These are phyloP conservation scores for Xyrichtys novacula DNA, from an alignment of 2,797 vertebrate species.

Conservation along the genomic window DNA sequence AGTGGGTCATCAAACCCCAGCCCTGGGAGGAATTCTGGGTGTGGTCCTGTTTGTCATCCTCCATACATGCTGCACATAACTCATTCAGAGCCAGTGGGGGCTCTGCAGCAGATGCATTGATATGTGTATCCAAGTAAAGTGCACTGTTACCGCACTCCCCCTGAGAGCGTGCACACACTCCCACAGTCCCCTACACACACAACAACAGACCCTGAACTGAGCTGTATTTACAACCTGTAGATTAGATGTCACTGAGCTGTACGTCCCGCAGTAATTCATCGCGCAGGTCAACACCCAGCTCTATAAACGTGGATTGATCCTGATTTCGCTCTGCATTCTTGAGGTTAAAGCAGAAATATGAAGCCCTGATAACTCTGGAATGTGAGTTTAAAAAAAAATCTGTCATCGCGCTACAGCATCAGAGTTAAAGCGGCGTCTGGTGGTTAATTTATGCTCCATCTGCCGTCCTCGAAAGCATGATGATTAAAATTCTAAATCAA, in stretches of 20 bases:
- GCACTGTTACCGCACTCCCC: neutral
- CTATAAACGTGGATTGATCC: constrained; percentile 35
- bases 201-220: constrained; percentile 1
- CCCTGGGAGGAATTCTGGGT: constrained; percentile 51
- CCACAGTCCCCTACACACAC: neutral
- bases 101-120: constrained; percentile 35
- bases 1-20: constrained; percentile 55
- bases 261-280: constrained; percentile 47
- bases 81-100: constrained; percentile 39
- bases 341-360: constrained; percentile 55
- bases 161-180: neutral
- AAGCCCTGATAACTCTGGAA: constrained; percentile 43
- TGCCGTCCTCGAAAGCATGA: constrained; percentile 46
- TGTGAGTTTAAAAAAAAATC: constrained; percentile 40
- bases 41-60: constrained; percentile 61
- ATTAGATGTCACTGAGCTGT: constrained; percentile 55
- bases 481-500: constrained; percentile 52
- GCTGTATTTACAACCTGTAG: constrained; percentile 66
- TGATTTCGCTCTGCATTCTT: constrained; percentile 43
- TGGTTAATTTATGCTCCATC: constrained; percentile 71
- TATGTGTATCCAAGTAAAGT: constrained; percentile 20
- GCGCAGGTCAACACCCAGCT: neutral
- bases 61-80: constrained; percentile 44
- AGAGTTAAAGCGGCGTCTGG: constrained; percentile 38
- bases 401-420: constrained; percentile 56